These are phyloP conservation scores for Cyrtodaria siliqua DNA, from an alignment of 2,888 invertebrate genomes.

Conservation along the genomic window DNA sequence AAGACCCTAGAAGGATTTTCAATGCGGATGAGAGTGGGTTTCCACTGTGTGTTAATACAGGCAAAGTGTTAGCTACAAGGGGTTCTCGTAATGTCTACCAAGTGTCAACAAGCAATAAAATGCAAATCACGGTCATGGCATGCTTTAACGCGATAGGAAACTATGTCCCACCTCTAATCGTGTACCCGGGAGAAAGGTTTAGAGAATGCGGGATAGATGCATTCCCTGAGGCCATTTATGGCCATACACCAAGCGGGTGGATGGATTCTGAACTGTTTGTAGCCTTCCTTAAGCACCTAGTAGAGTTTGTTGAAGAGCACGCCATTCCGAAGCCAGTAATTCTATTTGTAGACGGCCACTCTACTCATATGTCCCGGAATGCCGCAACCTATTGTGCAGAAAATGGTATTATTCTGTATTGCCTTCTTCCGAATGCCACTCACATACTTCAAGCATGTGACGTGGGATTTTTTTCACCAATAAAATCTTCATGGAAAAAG, in stretches of 20 bases:
- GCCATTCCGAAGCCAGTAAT: constrained; percentile 30
- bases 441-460: constrained; percentile 48
- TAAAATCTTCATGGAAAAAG: constrained; percentile 33
- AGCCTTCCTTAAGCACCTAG: constrained; percentile 19
- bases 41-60: constrained; percentile 17
- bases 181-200: constrained; percentile 46
- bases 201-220: constrained; percentile 21
- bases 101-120: constrained; percentile 21
- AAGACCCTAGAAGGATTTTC: constrained; percentile 15
- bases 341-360: constrained; percentile 51
- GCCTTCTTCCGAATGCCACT: constrained; percentile 38
- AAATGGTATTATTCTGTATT: constrained; percentile 51
- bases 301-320: background rate
- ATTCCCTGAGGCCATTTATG: constrained; percentile 35
- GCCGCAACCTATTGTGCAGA: constrained; percentile 23
- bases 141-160: constrained; percentile 48
- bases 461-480: constrained; percentile 36
- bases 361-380: constrained; percentile 23
- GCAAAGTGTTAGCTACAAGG: constrained; percentile 27
- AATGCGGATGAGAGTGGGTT: constrained; percentile 39
- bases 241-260: constrained; percentile 36
- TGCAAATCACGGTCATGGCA: constrained; percentile 56
- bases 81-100: constrained; percentile 24
- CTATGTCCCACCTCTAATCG: constrained; percentile 38
- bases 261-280: constrained; percentile 44